Evolutionary conservation across 2,113 vertebrate species (phyloP), one percentile per base, ranked within the genome.

Genomic region (Neomonachus schauinslandi): DNA sequence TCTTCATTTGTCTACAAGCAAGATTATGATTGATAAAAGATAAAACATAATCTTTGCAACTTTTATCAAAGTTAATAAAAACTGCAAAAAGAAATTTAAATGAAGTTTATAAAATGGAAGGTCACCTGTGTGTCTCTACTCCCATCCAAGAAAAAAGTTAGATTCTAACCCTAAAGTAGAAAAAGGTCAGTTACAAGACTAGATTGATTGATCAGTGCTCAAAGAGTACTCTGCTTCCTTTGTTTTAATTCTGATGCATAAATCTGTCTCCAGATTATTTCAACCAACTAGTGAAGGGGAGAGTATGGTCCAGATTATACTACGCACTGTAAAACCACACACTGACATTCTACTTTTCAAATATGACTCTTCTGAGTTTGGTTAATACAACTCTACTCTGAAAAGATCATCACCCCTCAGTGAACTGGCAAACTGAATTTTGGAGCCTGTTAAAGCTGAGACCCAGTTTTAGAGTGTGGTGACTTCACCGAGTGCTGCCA

Each of bases 341-440:
- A 13, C 82, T 63, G 24, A 39, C 42, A 36, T 79, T 82, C 31
- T 91, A 0, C 26, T 76, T 91, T 93, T 71, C 89, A 91, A 92
- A 71, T 53, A 81, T 9, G 18, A 51, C 71, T 88, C 88, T 91
- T 74, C 14, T 82, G 72, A 67, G 49, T 93, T 96, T 94, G 26
- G 24, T 39, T 92, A 80, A n/a, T 92, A 21, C 63, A 89, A 26
- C 49, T 93, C 53, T 4, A 26, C 51, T 51, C 18, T 19, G 0
- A 14, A 2, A 53, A 95, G 76, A 74, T 67, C n/a, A 97, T 89
- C 83, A 72, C n/a, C 71, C 69, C 63, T 94, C 92, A 94, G 0
- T 89, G 74, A 97, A 94, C 55, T 92, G 57, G 92, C 83, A 95
- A 65, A 95, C 93, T 90, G 46, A 90, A 61, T 97, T 97, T 96